Conservation (phyloP, 2,113 vertebrate species). For the Dendropsophus ebraccatus region DNA sequence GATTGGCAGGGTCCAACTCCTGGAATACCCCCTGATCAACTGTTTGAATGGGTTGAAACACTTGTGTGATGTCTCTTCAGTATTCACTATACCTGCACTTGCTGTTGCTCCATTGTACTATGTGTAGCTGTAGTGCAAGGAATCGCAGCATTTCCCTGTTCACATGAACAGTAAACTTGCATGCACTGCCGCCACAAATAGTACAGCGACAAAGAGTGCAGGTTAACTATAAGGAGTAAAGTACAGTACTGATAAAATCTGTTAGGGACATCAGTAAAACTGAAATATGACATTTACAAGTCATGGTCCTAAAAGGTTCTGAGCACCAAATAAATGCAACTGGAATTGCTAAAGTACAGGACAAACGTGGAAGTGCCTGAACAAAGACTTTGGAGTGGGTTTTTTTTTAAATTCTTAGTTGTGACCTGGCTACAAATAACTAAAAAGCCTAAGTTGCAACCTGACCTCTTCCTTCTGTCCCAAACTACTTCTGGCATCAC, state of each 20-base stretch:
- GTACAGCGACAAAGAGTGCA: no score
- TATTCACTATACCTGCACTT: no score
- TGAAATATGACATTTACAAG: neutral
- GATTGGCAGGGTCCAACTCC: no score
- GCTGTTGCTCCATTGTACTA: no score
- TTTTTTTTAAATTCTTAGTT: neutral
- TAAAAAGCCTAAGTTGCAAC: neutral
- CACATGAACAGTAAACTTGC: no score
- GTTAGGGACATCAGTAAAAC: neutral
- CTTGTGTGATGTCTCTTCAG: no score
- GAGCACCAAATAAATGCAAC: neutral
- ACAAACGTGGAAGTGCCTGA: neutral
- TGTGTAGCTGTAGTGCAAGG: no score
- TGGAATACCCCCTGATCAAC: no score
- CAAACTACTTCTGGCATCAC: neutral
- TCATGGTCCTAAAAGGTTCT: neutral
- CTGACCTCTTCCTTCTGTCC: neutral
- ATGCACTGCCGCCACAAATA: no score
- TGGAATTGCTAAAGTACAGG: neutral
- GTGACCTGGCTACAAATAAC: neutral
- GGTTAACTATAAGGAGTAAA: no score
- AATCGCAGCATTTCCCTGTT: no score
- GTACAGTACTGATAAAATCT: neutral
- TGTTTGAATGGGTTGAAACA: no score
- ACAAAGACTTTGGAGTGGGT: neutral